These are phyloP conservation scores for Trogon surrucura DNA, from an alignment of 2,113 vertebrate species.

Conservation along the genomic window DNA sequence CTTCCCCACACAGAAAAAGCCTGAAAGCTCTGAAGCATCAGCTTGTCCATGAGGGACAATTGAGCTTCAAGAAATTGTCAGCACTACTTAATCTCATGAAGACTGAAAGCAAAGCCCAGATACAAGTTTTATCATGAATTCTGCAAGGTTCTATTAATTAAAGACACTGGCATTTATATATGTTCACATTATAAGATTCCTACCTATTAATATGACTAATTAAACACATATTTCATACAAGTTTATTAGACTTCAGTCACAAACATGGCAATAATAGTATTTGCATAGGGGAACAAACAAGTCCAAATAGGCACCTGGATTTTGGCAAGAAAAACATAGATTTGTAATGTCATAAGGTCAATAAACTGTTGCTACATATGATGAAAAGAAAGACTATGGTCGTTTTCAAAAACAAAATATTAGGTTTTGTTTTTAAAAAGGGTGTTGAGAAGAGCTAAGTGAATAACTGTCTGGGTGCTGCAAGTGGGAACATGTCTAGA, in stretches of 20 bases:
- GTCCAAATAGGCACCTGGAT: background rate
- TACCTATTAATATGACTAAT: background rate
- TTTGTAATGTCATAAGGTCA: background rate
- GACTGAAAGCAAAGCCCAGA: background rate
- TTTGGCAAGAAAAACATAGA: background rate
- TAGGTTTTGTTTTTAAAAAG: background rate
- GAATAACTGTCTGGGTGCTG: constrained; percentile 49
- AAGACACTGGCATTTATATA: background rate
- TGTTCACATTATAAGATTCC: background rate
- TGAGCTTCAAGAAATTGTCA: background rate
- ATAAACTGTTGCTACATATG: background rate
- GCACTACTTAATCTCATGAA: background rate
- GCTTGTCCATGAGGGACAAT: background rate
- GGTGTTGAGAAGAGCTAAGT: background rate
- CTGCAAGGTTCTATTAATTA: background rate
- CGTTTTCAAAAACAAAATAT: background rate
- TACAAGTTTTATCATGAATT: background rate
- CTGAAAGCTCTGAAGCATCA: background rate
- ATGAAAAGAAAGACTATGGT: background rate
- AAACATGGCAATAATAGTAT: background rate
- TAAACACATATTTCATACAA: background rate
- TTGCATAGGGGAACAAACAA: background rate
- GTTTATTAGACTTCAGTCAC: background rate
- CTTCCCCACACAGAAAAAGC: background rate
- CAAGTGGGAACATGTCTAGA: constrained; percentile 61